These are phyloP conservation scores for Sepiola atlantica DNA, from an alignment of 2,888 invertebrate genomes.

Conservation along the genomic window DNA sequence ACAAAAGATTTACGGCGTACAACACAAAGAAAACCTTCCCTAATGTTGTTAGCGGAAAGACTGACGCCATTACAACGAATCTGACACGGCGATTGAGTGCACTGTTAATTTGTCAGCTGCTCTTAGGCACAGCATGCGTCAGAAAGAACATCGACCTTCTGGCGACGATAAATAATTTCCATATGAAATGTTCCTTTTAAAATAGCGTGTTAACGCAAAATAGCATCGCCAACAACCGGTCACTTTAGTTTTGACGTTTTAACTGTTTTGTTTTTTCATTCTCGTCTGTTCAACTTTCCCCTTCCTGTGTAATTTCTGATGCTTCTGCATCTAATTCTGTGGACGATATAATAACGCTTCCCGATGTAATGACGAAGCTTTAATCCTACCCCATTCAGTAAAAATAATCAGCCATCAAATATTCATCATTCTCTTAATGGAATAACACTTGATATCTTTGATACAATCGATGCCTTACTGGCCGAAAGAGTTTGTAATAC, in stretches of 20 bases:
- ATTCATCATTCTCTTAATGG: neutral
- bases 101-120: neutral
- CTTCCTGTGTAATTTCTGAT: neutral
- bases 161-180: neutral
- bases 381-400: neutral
- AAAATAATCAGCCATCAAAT: neutral
- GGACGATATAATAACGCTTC: neutral
- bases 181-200: neutral
- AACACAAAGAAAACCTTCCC: neutral
- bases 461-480: neutral
- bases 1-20: no score
- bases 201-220: neutral
- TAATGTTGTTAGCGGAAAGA: neutral
- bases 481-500: neutral
- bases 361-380: neutral
- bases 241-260: neutral
- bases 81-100: neutral
- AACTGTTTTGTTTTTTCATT: neutral
- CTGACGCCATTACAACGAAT: neutral
- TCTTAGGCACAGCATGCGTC: neutral
- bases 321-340: neutral
- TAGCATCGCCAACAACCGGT: neutral
- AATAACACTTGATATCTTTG: neutral
- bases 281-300: no score
- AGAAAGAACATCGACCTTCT: neutral